Evolutionary conservation across 2,888 invertebrate genomes (phyloP).

Genomic region (Psococerastis gibbosa): DNA sequence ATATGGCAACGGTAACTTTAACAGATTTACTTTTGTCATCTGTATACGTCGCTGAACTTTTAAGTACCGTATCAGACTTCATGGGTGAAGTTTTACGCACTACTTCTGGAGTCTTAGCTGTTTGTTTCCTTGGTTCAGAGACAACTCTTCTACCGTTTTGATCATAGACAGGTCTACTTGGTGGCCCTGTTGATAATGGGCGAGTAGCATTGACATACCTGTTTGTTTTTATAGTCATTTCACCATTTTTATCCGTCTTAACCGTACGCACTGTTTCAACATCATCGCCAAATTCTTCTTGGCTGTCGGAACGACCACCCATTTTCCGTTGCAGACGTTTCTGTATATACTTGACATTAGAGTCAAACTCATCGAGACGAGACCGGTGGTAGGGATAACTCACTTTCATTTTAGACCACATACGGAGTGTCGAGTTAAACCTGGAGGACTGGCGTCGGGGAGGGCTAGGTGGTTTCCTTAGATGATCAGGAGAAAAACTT

Average conservation of each 20-base stretch:
- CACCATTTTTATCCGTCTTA: background rate
- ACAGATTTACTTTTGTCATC: conserved; percentile 25
- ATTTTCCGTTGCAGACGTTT: conserved; percentile 42
- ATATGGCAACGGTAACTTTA: conserved; percentile 28
- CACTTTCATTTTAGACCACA: conserved; percentile 30
- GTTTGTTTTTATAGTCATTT: conserved; percentile 5
- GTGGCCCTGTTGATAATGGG: conserved; percentile 23
- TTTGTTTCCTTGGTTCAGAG: conserved; percentile 14
- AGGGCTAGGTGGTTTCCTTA: conserved; percentile 34
- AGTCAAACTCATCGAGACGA: conserved; percentile 28
- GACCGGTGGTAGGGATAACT: conserved; percentile 28
- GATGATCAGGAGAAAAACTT: conserved; percentile 2
- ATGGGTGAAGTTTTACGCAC: background rate
- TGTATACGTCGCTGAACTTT: conserved; percentile 26
- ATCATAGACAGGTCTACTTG: conserved; percentile 14
- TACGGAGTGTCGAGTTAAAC: conserved; percentile 44
- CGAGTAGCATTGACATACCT: conserved; percentile 1
- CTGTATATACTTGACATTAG: conserved; percentile 39
- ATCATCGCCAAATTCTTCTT: conserved; percentile 15
- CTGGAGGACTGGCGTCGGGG: conserved; percentile 59
- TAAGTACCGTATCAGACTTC: conserved; percentile 24
- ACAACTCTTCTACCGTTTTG: background rate
- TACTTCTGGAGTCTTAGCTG: conserved; percentile 27
- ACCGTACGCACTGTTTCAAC: conserved; percentile 6
- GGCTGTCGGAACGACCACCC: conserved; percentile 17